These are phyloP conservation scores for Rafetus swinhoei DNA, from an alignment of 2,113 vertebrate species.

Conservation along the genomic window DNA sequence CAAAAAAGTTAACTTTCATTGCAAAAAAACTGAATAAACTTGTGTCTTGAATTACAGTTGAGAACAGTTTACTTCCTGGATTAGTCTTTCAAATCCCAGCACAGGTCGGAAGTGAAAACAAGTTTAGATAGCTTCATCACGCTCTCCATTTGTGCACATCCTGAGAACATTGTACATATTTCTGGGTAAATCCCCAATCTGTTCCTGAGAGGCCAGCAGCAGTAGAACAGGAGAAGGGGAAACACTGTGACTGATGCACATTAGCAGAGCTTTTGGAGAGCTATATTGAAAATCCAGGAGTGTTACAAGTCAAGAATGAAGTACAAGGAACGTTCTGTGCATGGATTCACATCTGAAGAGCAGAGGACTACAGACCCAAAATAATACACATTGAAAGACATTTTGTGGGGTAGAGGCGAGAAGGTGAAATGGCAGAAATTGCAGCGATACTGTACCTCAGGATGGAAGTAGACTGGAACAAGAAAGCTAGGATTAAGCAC, in stretches of 20 bases:
- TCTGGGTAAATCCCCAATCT: accelerated
- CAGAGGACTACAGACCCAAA: not conserved
- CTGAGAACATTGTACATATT: not conserved
- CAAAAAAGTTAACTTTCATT: not conserved
- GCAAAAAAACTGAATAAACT: not conserved
- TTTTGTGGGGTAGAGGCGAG: not conserved
- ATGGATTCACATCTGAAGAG: not conserved
- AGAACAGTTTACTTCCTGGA: not conserved
- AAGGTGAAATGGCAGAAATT: not conserved
- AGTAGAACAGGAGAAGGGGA: accelerated
- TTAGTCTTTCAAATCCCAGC: not conserved
- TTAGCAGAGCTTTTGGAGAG: not conserved
- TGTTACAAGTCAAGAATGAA: not conserved
- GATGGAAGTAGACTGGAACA: not conserved
- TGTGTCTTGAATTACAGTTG: not conserved
- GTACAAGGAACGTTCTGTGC: not conserved
- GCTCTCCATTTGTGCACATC: not conserved
- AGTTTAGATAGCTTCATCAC: not conserved
- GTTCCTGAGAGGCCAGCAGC: not conserved
- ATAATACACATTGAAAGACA: not conserved
- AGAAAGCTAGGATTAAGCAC: not conserved
- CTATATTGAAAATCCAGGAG: not conserved
- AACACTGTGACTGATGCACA: not conserved
- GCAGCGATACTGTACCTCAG: not conserved
- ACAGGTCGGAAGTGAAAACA: not conserved